phyloP scores from a whole-genome alignment of 2,113 vertebrate species.

The Zeus faber region DNA sequence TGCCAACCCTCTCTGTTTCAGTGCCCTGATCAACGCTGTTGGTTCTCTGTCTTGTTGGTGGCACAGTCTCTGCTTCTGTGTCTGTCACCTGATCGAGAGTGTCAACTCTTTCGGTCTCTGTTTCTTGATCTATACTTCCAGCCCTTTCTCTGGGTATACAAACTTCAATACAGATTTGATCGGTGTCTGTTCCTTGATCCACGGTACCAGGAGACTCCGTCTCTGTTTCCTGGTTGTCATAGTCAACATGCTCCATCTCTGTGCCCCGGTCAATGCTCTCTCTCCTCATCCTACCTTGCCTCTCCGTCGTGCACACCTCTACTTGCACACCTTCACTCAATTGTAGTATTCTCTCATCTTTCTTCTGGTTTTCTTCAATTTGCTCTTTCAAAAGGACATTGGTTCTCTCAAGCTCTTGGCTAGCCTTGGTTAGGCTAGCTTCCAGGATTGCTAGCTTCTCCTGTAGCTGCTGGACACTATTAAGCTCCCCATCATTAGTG shows the following conservation, averaged over 20 bases:
- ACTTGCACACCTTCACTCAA: constrained; percentile 69
- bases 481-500: constrained; percentile 25
- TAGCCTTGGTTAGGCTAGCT: constrained; percentile 77
- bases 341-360: constrained; percentile 80
- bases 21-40: constrained; percentile 66
- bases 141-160: constrained; percentile 16
- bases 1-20: constrained; percentile 57
- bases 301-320: constrained; percentile 44
- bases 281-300: constrained; percentile 41
- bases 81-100: constrained; percentile 20
- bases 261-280: constrained; percentile 64
- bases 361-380: constrained; percentile 78
- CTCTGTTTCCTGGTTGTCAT: constrained; percentile 57
- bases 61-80: constrained; percentile 22
- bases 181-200: constrained; percentile 67
- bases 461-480: constrained; percentile 62
- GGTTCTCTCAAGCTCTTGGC: constrained; percentile 77
- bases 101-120: constrained; percentile 7
- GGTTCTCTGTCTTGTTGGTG: constrained; percentile 47
- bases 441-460: constrained; percentile 80
- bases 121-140: constrained; percentile 30
- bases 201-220: constrained; percentile 54
- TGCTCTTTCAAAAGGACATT: constrained; percentile 76
- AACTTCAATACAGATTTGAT: constrained; percentile 59
- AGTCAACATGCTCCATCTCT: constrained; percentile 52